Conservation (phyloP, 2,113 vertebrate genomes). For the Corythoichthys haematopterus region DNA sequence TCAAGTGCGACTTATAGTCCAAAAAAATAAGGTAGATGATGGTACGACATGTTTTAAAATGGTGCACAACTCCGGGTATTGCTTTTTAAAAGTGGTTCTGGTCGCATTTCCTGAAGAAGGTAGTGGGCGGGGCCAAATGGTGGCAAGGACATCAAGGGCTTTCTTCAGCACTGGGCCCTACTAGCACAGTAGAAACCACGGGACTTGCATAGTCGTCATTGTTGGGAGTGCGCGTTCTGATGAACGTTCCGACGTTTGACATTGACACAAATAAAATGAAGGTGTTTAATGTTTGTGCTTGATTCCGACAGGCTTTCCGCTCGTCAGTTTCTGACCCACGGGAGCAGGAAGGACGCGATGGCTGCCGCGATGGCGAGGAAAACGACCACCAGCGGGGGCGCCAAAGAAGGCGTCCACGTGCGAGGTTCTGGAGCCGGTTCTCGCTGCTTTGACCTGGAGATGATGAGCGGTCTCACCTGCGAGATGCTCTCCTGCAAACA, state of each 20-base stretch:
- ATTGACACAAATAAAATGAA: background rate
- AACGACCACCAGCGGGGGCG: slow-evolving; percentile 56
- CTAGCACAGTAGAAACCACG: background rate
- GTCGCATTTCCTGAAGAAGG: background rate
- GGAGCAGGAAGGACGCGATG: slow-evolving; percentile 62
- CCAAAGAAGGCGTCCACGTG: slow-evolving; percentile 43
- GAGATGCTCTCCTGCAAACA: slow-evolving; percentile 71
- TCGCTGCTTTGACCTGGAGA: slow-evolving; percentile 52
- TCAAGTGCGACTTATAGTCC: too few species aligned
- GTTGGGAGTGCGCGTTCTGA: background rate
- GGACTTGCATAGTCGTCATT: slow-evolving; percentile 5
- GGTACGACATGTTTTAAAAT: background rate
- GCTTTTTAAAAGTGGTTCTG: background rate
- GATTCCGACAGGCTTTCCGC: background rate
- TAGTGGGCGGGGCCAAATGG: background rate
- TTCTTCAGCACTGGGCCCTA: background rate
- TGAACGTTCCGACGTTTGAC: background rate
- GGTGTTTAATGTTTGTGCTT: background rate
- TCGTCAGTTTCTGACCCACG: slow-evolving; percentile 54
- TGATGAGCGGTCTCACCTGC: slow-evolving; percentile 73
- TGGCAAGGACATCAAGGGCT: background rate
- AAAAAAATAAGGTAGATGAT: background rate
- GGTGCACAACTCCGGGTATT: background rate
- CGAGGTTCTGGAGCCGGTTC: slow-evolving; percentile 6
- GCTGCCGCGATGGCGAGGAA: slow-evolving; percentile 64